Evolutionary conservation across 2,113 vertebrate genomes (phyloP).

Genomic region (Bos indicus): DNA sequence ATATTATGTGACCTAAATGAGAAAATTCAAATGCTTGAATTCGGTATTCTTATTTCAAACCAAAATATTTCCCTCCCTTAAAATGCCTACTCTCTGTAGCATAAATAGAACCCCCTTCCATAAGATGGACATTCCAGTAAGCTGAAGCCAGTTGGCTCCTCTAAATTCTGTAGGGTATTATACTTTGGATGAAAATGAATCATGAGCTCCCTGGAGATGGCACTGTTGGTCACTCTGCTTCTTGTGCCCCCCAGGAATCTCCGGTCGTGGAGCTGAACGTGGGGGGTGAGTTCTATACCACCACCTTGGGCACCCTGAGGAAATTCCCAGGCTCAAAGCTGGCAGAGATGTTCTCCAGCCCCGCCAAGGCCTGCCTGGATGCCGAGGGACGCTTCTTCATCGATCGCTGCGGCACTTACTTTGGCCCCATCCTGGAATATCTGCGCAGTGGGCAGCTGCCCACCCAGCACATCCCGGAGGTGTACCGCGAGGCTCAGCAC

Average conservation of each 20-base stretch:
- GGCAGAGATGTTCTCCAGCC: slow-evolving; percentile 83
- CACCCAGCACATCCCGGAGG: slow-evolving; percentile 81
- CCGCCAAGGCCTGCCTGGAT: slow-evolving; percentile 78
- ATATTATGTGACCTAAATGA: background rate
- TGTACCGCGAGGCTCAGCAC: slow-evolving; percentile 89
- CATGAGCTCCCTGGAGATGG: background rate
- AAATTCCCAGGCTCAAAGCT: slow-evolving; percentile 87
- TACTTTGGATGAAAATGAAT: background rate
- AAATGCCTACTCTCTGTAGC: background rate
- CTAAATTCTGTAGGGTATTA: background rate
- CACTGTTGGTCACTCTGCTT: background rate
- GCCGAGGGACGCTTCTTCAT: slow-evolving; percentile 88
- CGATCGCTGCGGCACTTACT: slow-evolving; percentile 88
- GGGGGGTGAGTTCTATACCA: slow-evolving; percentile 87
- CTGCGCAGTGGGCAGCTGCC: slow-evolving; percentile 87
- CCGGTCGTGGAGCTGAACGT: slow-evolving; percentile 88
- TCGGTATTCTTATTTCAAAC: background rate
- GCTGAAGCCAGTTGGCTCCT: background rate
- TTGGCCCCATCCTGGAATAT: slow-evolving; percentile 89
- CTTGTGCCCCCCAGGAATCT: slow-evolving; percentile 70
- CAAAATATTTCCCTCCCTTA: background rate
- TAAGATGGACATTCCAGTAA: background rate
- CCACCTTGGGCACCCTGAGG: slow-evolving; percentile 85
- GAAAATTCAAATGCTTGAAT: background rate
- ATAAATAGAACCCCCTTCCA: background rate